A percentile compares a stretch with the other conserved stretches of the same genome.
Conservation (phyloP, 2,888 invertebrate genomes). For the Parnassius apollo region DNA sequence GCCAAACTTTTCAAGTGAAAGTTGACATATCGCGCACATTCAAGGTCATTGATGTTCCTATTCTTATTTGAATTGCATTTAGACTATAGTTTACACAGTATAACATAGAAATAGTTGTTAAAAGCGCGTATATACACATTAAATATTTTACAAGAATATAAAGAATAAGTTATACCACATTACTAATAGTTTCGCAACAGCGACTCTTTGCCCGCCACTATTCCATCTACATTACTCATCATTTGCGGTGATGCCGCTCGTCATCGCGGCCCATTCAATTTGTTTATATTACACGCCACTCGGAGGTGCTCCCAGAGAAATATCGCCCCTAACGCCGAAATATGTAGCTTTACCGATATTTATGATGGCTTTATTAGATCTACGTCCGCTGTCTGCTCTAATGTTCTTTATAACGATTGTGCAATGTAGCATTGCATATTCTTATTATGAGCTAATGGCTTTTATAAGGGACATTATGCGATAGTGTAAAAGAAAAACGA, state of each 20-base stretch:
- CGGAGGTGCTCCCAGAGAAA: slow-evolving; percentile 67
- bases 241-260: slow-evolving; percentile 69
- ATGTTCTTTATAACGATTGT: slow-evolving; percentile 57
- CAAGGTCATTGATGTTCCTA: too few relatives aligned
- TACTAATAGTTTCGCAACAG: slow-evolving; percentile 8
- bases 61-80: too few relatives aligned
- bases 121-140: too few relatives aligned
- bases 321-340: slow-evolving; percentile 70
- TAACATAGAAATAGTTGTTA: too few relatives aligned
- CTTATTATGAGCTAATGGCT: slow-evolving; percentile 1
- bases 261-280: slow-evolving; percentile 75
- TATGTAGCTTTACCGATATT: slow-evolving; percentile 73
- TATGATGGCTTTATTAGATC: slow-evolving; percentile 66
- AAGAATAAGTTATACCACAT: neutral
- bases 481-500: neutral
- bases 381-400: slow-evolving; percentile 51
- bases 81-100: too few relatives aligned
- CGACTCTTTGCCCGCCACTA: slow-evolving; percentile 9
- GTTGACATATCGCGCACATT: too few relatives aligned
- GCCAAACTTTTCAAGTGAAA: too few relatives aligned
- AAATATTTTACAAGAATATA: slow-evolving; percentile 4
- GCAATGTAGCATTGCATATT: slow-evolving; percentile 12
- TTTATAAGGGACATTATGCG: neutral
- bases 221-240: slow-evolving; percentile 67
- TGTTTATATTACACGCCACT: slow-evolving; percentile 79